These are phyloP conservation scores for Pterobdella sp. DNA, from an alignment of 2,888 invertebrate species.

Conservation along the genomic window DNA sequence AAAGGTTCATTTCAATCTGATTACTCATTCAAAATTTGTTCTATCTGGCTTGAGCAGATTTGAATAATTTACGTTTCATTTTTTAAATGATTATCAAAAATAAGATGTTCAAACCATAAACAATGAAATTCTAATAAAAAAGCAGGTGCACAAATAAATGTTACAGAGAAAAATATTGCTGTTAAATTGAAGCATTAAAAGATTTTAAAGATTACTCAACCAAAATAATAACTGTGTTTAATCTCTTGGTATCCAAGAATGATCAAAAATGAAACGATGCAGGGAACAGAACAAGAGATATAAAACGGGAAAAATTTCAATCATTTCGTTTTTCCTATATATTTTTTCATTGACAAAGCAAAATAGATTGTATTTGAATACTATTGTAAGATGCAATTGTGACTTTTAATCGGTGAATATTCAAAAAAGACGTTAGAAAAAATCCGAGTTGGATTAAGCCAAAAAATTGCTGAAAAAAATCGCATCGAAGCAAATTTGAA, in stretches of 20 bases:
- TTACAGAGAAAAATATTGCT: slow-evolving; percentile 27
- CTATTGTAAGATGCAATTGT: not conserved
- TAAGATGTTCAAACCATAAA: slow-evolving; percentile 5
- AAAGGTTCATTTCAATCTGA: not conserved
- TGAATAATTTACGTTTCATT: not conserved
- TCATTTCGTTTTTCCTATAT: not conserved
- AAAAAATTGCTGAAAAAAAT: not conserved
- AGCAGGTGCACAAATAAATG: not conserved
- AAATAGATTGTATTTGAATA: not conserved
- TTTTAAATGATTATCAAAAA: slow-evolving; percentile 8
- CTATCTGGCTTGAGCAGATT: slow-evolving; percentile 11
- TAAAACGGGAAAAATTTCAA: not conserved
- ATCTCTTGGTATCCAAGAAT: not conserved
- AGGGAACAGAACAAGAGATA: not conserved
- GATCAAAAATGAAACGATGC: not conserved
- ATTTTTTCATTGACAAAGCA: not conserved
- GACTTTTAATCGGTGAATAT: not conserved
- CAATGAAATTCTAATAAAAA: slow-evolving; percentile 17
- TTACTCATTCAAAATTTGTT: not conserved
- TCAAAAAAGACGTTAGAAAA: not conserved
- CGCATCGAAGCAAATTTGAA: not conserved
- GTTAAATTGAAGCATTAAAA: slow-evolving; percentile 25
- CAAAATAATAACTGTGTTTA: not conserved
- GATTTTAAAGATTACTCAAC: not conserved
- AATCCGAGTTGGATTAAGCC: not conserved